Conservation (phyloP, 2,797 vertebrate genomes). For the Novumbra hubbsi region DNA sequence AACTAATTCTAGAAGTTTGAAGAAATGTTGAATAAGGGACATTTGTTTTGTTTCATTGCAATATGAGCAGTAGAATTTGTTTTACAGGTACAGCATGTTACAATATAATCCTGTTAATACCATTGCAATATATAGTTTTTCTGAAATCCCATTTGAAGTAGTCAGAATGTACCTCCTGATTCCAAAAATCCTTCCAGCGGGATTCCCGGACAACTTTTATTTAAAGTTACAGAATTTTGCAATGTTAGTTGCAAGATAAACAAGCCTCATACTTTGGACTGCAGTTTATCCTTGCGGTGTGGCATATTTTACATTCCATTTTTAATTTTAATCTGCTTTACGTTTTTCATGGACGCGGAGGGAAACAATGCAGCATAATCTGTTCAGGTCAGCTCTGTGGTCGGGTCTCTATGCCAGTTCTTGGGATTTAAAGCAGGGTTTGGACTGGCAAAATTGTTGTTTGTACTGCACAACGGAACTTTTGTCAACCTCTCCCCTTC, state of each 20-base stretch:
- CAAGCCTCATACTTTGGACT: conserved; percentile 40
- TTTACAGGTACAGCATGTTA: neutral
- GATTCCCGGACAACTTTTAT: no score
- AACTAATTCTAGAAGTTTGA: conserved; percentile 28
- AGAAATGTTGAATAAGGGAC: conserved; percentile 9
- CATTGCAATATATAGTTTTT: no score
- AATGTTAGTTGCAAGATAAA: conserved; percentile 47
- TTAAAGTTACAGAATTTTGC: no score
- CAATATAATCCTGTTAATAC: neutral
- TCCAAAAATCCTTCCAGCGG: no score
- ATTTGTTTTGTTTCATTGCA: neutral
- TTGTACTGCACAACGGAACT: conserved; percentile 17
- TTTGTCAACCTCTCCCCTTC: conserved; percentile 19
- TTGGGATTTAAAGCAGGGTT: conserved; percentile 51
- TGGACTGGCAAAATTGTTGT: conserved; percentile 46
- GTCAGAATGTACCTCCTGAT: no score
- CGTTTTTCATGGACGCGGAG: conserved; percentile 51
- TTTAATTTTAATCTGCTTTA: conserved; percentile 74
- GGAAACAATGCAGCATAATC: conserved; percentile 69
- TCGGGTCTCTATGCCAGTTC: conserved; percentile 64
- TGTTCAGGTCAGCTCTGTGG: conserved; percentile 66
- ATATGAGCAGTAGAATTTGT: neutral
- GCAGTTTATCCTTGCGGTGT: conserved; percentile 57
- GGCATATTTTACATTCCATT: conserved; percentile 70
- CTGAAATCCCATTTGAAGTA: no score